Evolutionary conservation across 2,888 invertebrate genomes (phyloP), one percentile per base, ranked within the genome.

Genomic region (Euclidia mi): DNA sequence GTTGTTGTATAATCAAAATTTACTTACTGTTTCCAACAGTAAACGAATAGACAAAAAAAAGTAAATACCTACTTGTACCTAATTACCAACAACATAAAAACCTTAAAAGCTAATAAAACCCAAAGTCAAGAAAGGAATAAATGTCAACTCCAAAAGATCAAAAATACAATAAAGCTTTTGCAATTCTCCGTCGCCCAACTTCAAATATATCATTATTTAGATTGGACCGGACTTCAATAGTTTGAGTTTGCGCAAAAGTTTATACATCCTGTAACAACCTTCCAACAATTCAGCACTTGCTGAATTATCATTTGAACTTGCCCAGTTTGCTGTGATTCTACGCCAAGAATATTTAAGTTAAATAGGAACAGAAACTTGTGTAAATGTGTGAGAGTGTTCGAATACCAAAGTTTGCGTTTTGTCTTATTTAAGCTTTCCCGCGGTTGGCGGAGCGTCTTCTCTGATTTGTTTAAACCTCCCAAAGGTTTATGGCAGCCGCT

Each of bases 291-390:
- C 20, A 20, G 6, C 31, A 32, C 32, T 48, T 25, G 20, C 40
- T 41, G 20, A 48, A 48, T 48, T 41, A 32, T 41, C 41, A 41
- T 48, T 15, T 6, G 3, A 20, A 31, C 38, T 17, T 25, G 10
- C 7, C n/a, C 18, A n/a, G n/a, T n/a, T 20, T 11, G 37, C 31
- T 15, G 12, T 1, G 32, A 14, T 12, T 7, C n/a, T 10, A 18
- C 12, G 9, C 37, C 14, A 48, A 34, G 41, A 48, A 48, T 41
- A 20, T 41, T 32, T 38, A 18, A 40, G 40, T 38, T 38, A 14
- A n/a, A n/a, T n/a, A n/a, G 20, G 3, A 2, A 38, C 29, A 29
- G 6, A 3, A 10, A 20, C 37, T 31, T 25, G n/a, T 20, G 3
- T 32, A 29, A 32, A 18, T 32, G 31, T 31, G 18, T 40, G 28